Percentiles rank a stretch among this genome's conserved stretches.
Conservation (phyloP, 2,797 vertebrate species). For the Helarctos malayanus region DNA sequence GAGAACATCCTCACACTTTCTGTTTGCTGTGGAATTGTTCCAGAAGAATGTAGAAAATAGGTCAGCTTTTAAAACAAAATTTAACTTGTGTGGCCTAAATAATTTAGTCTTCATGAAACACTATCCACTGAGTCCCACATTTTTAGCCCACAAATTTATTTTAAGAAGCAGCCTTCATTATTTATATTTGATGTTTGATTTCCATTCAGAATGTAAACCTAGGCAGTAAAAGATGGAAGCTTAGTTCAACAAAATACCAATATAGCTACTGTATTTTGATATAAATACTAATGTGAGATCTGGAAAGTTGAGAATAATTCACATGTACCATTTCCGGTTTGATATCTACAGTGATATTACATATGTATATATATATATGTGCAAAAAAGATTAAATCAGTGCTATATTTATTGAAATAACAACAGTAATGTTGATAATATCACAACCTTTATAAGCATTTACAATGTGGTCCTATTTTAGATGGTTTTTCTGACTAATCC, state of each 20-base stretch:
- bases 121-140: background rate
- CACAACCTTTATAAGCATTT: background rate
- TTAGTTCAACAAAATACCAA: background rate
- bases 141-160: constrained; percentile 11
- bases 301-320: background rate
- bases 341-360: constrained; percentile 33
- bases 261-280: background rate
- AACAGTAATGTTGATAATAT: background rate
- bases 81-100: constrained; percentile 32
- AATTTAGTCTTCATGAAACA: constrained; percentile 4
- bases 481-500: background rate
- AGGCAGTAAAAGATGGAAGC: background rate
- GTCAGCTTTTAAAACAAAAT: constrained; percentile 40
- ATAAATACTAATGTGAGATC: background rate
- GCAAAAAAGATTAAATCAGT: constrained; percentile 14
- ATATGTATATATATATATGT: background rate
- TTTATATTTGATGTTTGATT: constrained; percentile 26
- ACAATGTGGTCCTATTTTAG: background rate
- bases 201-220: constrained; percentile 23
- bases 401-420: background rate
- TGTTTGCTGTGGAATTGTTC: constrained; percentile 40
- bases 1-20: constrained; percentile 39
- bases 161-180: background rate
- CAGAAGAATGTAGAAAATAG: constrained; percentile 51
- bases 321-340: background rate